A percentile compares a stretch with the other conserved stretches of the same genome.
These are phyloP conservation scores for Odontamblyopus rebecca DNA, from an alignment of 2,797 vertebrate genomes.

Conservation along the genomic window DNA sequence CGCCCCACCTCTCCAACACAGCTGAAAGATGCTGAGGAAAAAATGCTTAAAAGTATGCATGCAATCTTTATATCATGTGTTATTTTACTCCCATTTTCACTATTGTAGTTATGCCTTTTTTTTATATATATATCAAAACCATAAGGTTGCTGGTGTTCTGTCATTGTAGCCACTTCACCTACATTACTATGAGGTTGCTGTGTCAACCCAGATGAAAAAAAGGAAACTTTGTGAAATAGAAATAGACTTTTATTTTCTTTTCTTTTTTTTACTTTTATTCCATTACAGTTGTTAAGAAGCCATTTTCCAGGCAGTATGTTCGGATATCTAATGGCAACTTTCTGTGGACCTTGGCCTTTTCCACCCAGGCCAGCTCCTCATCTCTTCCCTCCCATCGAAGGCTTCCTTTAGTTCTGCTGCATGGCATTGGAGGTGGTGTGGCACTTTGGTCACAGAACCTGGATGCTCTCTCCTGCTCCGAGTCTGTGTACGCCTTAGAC, in stretches of 20 bases:
- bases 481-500: slow-evolving; percentile 88
- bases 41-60: slow-evolving; percentile 86
- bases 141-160: neutral
- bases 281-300: slow-evolving; percentile 78
- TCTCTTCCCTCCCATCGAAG: slow-evolving; percentile 32
- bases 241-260: neutral
- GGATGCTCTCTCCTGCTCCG: slow-evolving; percentile 80
- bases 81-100: neutral
- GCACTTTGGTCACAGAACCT: slow-evolving; percentile 94
- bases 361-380: slow-evolving; percentile 16
- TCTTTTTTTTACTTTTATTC: neutral
- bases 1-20: slow-evolving; percentile 88
- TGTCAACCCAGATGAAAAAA: neutral
- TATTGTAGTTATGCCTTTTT: neutral
- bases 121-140: neutral
- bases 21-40: slow-evolving; percentile 90
- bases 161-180: neutral
- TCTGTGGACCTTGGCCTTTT: slow-evolving; percentile 90
- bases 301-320: slow-evolving; percentile 84
- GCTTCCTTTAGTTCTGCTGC: slow-evolving; percentile 87
- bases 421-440: slow-evolving; percentile 91
- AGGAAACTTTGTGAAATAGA: neutral
- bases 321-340: slow-evolving; percentile 83
- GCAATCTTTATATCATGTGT: neutral
- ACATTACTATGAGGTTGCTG: neutral